A percentile compares a stretch with the other conserved stretches of the same genome.
These are phyloP conservation scores for Deilephila porcellus DNA, from an alignment of 2,888 invertebrate genomes.

Conservation along the genomic window DNA sequence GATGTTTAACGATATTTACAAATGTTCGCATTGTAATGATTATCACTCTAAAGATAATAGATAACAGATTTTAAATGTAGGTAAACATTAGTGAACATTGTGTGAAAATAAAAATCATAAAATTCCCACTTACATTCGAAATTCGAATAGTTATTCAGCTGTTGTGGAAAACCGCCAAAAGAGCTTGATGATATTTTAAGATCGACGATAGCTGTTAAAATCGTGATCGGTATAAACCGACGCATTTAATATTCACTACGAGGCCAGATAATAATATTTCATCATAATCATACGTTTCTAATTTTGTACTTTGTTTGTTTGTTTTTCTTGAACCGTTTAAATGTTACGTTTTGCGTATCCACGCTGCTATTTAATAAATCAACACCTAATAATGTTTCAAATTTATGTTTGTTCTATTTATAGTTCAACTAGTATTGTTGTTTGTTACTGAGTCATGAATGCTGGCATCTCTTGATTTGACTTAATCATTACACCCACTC, in stretches of 20 bases:
- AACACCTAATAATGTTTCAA: conserved; percentile 12
- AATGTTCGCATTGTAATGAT: background rate
- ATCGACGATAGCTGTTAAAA: conserved; percentile 50
- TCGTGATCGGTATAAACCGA: conserved; percentile 31
- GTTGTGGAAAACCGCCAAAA: conserved; percentile 57
- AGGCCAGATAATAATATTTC: conserved; percentile 32
- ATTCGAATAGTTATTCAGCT: conserved; percentile 37
- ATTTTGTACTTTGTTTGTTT: conserved; percentile 33
- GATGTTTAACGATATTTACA: background rate
- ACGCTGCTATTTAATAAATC: conserved; percentile 24
- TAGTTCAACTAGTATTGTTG: conserved; percentile 29
- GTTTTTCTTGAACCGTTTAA: conserved; percentile 12
- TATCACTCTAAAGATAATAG: background rate
- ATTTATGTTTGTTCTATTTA: conserved; percentile 25
- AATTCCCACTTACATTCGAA: conserved; percentile 36
- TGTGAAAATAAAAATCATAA: background rate
- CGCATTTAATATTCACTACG: conserved; percentile 30
- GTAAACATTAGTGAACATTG: background rate
- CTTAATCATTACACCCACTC: conserved; percentile 49
- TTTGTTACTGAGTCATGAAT: conserved; percentile 40
- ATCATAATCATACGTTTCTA: conserved; percentile 17
- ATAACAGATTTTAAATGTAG: background rate
- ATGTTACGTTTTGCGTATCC: conserved; percentile 33
- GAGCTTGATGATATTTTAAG: conserved; percentile 54
- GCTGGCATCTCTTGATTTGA: conserved; percentile 49